phyloP scores from a whole-genome alignment of 2,113 vertebrate genomes.

The Misgurnus mizolepis region DNA sequence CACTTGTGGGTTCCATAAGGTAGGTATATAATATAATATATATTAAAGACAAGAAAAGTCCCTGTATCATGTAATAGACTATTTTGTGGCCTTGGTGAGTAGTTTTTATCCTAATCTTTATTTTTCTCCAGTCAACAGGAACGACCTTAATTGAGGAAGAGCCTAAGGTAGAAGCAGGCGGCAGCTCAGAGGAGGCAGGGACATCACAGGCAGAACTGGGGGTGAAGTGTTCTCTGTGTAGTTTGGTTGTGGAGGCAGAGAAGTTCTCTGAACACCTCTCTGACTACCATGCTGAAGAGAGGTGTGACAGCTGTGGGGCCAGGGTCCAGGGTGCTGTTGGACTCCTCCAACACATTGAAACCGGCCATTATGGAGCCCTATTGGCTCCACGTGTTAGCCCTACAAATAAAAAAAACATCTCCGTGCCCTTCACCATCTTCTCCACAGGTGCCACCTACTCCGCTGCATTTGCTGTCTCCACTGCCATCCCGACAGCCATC shows the following conservation, averaged over 20 bases:
- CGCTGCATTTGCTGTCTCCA: background rate
- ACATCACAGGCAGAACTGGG: background rate
- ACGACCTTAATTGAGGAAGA: no score
- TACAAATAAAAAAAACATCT: background rate
- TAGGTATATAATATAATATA: background rate
- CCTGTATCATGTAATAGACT: background rate
- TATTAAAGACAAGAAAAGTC: background rate
- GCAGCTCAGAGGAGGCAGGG: background rate
- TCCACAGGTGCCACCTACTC: background rate
- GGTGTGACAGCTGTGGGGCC: constrained; percentile 20
- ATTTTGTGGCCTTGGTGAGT: background rate
- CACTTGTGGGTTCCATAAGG: constrained; percentile 12
- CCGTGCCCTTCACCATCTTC: background rate
- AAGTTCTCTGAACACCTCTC: constrained; percentile 11
- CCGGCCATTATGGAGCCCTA: background rate
- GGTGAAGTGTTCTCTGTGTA: constrained; percentile 19
- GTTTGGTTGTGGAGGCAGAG: background rate
- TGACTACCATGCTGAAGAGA: constrained; percentile 18
- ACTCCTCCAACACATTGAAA: constrained; percentile 6
- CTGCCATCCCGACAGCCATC: background rate
- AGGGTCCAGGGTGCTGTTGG: constrained; percentile 16
- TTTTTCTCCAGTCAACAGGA: no score
- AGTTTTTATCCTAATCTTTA: no score
- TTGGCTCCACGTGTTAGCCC: background rate
- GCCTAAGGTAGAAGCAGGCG: background rate